A percentile compares a stretch with the other conserved stretches of the same genome.
Conservation (phyloP, 2,888 invertebrate genomes). For the Druceiella hillmani region DNA sequence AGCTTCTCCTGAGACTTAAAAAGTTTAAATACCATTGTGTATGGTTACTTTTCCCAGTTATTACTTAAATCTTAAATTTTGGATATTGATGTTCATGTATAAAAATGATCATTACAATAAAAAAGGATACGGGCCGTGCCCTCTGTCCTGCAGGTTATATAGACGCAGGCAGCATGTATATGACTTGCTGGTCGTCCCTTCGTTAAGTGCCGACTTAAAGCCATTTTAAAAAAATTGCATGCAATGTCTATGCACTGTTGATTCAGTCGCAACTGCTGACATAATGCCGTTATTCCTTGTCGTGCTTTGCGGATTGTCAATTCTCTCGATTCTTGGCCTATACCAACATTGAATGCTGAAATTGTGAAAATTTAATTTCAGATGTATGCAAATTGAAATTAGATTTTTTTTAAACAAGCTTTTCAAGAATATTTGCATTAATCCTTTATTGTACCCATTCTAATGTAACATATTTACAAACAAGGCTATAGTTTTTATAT, state of each 20-base stretch:
- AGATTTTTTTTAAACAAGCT: too few species aligned
- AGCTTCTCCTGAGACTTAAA: too few species aligned
- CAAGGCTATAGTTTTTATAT: too few species aligned
- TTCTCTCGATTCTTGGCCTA: constrained; percentile 86
- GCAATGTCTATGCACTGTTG: constrained; percentile 92
- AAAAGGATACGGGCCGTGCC: constrained; percentile 87
- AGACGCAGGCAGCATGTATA: constrained; percentile 95
- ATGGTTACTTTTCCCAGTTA: too few species aligned
- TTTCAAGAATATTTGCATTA: too few species aligned
- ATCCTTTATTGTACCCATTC: too few species aligned
- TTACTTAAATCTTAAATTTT: too few species aligned
- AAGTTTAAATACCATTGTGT: too few species aligned
- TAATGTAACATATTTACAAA: too few species aligned
- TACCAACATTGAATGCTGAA: constrained; percentile 70
- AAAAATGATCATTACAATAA: constrained; percentile 3
- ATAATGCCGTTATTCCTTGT: constrained; percentile 77
- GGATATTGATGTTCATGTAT: too few species aligned
- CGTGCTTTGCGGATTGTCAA: constrained; percentile 86
- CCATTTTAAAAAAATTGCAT: constrained; percentile 91
- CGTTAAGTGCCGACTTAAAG: constrained; percentile 75
- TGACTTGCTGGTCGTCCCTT: constrained; percentile 86
- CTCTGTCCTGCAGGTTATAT: constrained; percentile 93
- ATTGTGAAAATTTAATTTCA: too few species aligned
- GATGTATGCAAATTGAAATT: too few species aligned
- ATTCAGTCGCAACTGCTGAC: constrained; percentile 81